Conservation (phyloP, 2,888 invertebrate genomes). For the Heliconius aoede region DNA sequence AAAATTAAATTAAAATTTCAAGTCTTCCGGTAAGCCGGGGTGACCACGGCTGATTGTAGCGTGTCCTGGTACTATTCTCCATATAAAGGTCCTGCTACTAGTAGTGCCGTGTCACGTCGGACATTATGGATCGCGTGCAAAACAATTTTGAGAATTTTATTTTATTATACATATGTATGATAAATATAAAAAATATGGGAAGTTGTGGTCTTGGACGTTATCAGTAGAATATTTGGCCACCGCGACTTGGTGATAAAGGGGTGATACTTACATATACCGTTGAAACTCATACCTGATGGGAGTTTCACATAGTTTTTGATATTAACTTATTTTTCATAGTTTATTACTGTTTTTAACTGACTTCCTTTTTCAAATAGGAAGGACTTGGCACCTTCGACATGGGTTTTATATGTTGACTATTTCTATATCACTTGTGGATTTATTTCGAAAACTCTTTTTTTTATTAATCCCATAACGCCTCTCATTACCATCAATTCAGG, state of each 20-base stretch:
- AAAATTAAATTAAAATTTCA: not conserved
- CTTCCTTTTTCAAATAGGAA: too few species aligned
- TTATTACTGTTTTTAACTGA: too few species aligned
- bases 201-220: conserved; percentile 22
- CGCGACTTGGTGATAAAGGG: conserved; percentile 7
- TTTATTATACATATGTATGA: too few species aligned
- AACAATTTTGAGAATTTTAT: not conserved
- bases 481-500: too few species aligned
- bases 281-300: not conserved
- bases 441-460: too few species aligned
- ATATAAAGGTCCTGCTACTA: conserved; percentile 25
- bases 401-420: too few species aligned
- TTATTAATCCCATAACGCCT: too few species aligned
- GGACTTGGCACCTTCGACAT: too few species aligned
- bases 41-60: conserved; percentile 47
- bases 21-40: conserved; percentile 46
- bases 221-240: conserved; percentile 38
- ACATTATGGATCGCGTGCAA: conserved; percentile 31
- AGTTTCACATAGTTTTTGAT: not conserved
- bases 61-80: not conserved
- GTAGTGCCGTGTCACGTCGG: not conserved
- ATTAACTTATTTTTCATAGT: too few species aligned
- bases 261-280: too few species aligned
- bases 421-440: too few species aligned
- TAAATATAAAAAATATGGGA: not conserved